A percentile compares a stretch with the other conserved stretches of the same genome.
Evolutionary conservation across 2,797 vertebrate genomes (phyloP).

Genomic region (Centroberyx gerrardi): DNA sequence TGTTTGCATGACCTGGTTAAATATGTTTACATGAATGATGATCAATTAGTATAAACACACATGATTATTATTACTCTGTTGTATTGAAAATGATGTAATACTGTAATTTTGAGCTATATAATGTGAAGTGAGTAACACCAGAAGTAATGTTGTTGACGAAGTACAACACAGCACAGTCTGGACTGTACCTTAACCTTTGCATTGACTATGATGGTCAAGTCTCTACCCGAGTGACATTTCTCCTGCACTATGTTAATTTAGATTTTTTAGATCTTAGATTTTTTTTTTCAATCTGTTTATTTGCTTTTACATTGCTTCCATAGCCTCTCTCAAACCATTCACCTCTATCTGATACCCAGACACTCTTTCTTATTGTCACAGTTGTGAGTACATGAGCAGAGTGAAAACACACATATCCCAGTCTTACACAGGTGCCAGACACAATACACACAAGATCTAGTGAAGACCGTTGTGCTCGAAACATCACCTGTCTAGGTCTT

Average conservation of each 20-base stretch:
- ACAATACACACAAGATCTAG: background rate
- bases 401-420: constrained; percentile 36
- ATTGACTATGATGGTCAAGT: constrained; percentile 66
- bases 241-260: constrained; percentile 62
- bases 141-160: constrained; percentile 80
- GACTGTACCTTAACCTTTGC: constrained; percentile 69
- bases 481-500: constrained; percentile 22
- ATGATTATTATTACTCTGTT: constrained; percentile 82
- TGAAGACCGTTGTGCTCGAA: background rate
- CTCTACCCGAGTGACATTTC: constrained; percentile 62
- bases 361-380: background rate
- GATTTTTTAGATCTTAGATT: constrained; percentile 15
- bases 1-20: constrained; percentile 90
- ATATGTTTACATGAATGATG: constrained; percentile 89
- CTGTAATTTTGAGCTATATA: constrained; percentile 84
- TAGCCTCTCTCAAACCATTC: constrained; percentile 28
- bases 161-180: constrained; percentile 79
- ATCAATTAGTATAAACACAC: constrained; percentile 83
- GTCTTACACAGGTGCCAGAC: constrained; percentile 38
- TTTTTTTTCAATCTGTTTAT: constrained; percentile 35
- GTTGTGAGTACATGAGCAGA: background rate
- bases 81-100: constrained; percentile 82
- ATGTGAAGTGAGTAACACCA: constrained; percentile 86
- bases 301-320: constrained; percentile 28
- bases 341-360: constrained; percentile 23